A percentile compares a stretch with the other conserved stretches of the same genome.
These are phyloP conservation scores for Mylabris sibirica DNA, from an alignment of 2,888 invertebrate genomes.

Conservation along the genomic window DNA sequence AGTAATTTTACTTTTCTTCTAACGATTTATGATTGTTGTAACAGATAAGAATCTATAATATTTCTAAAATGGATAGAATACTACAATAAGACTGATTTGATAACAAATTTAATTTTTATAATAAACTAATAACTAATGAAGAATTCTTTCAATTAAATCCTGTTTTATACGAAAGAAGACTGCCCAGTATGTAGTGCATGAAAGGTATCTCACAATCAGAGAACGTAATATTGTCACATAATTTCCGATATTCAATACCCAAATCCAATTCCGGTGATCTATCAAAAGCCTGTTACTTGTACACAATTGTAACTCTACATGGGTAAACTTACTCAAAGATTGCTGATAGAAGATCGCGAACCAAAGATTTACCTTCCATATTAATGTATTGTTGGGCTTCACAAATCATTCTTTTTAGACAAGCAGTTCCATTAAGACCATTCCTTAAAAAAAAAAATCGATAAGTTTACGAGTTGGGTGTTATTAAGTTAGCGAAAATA, in stretches of 20 bases:
- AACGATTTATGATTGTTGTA: conserved; percentile 10
- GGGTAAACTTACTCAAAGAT: conserved; percentile 67
- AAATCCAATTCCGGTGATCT: conserved; percentile 31
- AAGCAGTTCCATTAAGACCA: conserved; percentile 70
- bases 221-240: conserved; percentile 36
- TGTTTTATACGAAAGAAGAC: conserved; percentile 12
- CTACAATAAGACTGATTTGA: conserved; percentile 37
- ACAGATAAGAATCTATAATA: conserved; percentile 10
- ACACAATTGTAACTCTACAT: background rate
- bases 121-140: conserved; percentile 31
- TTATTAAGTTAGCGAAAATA: background rate
- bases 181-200: conserved; percentile 38
- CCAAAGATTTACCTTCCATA: conserved; percentile 68
- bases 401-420: conserved; percentile 73
- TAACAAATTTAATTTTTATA: conserved; percentile 24
- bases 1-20: background rate
- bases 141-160: conserved; percentile 48
- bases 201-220: conserved; percentile 40
- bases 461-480: background rate
- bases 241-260: conserved; percentile 31
- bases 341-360: conserved; percentile 71
- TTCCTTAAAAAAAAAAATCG: conserved; percentile 61
- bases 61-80: background rate
- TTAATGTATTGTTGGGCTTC: conserved; percentile 68
- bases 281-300: conserved; percentile 23